phyloP scores from a whole-genome alignment of 1,140 invertebrate species.

The Teleogryllus occipitalis region DNA sequence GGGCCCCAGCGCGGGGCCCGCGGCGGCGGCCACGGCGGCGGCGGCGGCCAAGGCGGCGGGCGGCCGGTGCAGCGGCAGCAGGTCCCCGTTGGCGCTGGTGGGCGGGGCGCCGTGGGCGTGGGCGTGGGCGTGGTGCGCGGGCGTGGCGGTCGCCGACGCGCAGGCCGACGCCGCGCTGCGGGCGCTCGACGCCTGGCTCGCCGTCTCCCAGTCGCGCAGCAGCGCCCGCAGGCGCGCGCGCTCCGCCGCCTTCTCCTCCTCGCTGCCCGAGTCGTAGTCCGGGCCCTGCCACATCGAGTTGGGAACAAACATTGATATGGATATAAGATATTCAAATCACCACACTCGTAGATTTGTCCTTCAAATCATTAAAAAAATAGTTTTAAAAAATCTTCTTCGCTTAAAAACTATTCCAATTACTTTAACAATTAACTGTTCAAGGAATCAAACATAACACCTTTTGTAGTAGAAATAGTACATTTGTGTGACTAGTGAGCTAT shows the following conservation, averaged over 20 bases:
- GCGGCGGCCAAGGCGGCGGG: background rate
- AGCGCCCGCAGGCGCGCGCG: slow-evolving; percentile 15
- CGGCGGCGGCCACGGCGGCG: background rate
- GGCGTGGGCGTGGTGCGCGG: background rate
- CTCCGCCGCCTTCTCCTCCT: slow-evolving; percentile 15
- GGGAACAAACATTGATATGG: too few relatives aligned
- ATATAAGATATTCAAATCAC: too few relatives aligned
- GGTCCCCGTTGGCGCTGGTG: too few relatives aligned
- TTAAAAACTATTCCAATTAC: too few relatives aligned
- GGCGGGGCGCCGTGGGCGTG: too few relatives aligned
- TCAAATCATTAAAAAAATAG: too few relatives aligned
- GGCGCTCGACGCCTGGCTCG: slow-evolving; percentile 5
- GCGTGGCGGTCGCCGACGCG: background rate
- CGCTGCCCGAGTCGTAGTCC: slow-evolving; percentile 19
- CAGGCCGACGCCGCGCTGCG: background rate
- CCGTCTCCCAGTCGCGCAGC: slow-evolving; percentile 19
- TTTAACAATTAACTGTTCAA: too few relatives aligned
- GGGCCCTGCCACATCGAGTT: background rate
- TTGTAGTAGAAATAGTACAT: too few relatives aligned
- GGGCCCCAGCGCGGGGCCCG: background rate
- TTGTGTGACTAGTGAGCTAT: too few relatives aligned
- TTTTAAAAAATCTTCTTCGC: too few relatives aligned
- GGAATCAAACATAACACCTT: too few relatives aligned
- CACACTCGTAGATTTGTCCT: too few relatives aligned
- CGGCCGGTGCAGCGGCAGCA: background rate